Percentiles rank a stretch among this genome's conserved stretches.
phyloP scores from a whole-genome alignment of 2,888 invertebrate species.

The Hypomecis punctinalis region DNA sequence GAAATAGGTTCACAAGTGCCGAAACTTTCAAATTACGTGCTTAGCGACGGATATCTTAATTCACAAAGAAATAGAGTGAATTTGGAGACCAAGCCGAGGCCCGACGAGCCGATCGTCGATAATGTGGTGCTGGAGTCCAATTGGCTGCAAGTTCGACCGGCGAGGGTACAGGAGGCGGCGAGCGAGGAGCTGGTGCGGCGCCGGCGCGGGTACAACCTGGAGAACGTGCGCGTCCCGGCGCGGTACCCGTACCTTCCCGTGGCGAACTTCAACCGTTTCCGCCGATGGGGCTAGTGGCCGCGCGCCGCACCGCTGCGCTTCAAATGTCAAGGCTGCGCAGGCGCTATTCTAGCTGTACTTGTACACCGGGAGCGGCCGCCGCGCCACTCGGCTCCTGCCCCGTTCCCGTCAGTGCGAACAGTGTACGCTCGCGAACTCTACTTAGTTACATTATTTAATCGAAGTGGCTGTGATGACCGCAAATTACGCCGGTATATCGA shows the following conservation, averaged over 20 bases:
- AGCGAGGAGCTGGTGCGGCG: constrained; percentile 66
- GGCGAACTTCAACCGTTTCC: constrained; percentile 73
- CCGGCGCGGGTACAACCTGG: constrained; percentile 79
- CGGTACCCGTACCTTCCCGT: constrained; percentile 79
- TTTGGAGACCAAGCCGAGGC: constrained; percentile 69
- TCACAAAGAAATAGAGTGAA: constrained; percentile 73
- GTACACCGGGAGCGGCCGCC: constrained; percentile 52
- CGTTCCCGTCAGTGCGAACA: constrained; percentile 37
- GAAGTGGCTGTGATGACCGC: constrained; percentile 80
- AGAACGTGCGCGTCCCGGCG: constrained; percentile 80
- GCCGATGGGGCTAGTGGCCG: constrained; percentile 79
- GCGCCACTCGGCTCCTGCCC: constrained; percentile 48
- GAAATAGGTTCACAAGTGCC: constrained; percentile 75
- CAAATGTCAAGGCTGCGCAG: constrained; percentile 80
- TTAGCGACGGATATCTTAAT: constrained; percentile 65
- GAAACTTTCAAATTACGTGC: constrained; percentile 67
- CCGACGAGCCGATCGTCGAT: constrained; percentile 74
- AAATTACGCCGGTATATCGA: constrained; percentile 60
- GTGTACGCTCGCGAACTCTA: constrained; percentile 61
- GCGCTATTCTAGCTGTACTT: constrained; percentile 52
- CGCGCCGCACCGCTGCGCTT: constrained; percentile 46
- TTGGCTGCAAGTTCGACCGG: constrained; percentile 68
- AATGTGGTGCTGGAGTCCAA: constrained; percentile 79
- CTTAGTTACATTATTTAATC: constrained; percentile 64
- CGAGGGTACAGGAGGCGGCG: constrained; percentile 51